Percentiles rank a stretch among this genome's conserved stretches.
phyloP scores from a whole-genome alignment of 2,888 invertebrate species.

The Eledona agricola region DNA sequence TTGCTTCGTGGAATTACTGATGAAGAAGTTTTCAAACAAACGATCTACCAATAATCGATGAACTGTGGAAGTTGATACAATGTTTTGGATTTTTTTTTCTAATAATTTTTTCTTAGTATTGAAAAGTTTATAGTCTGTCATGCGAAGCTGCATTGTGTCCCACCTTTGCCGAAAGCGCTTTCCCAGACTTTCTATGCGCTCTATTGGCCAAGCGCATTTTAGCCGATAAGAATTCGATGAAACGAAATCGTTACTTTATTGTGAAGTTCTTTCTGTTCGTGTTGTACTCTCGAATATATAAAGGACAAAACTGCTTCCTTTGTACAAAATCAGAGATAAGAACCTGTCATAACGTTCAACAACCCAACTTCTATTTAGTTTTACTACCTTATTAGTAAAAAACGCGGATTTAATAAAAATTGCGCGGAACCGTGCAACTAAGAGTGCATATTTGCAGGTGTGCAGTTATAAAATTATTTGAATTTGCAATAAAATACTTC shows the following conservation, averaged over 20 bases:
- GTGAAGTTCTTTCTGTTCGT: conserved; percentile 34
- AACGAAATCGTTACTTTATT: conserved; percentile 38
- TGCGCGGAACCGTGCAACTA: too few relatives aligned
- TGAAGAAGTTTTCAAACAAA: conserved; percentile 12
- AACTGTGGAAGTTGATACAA: conserved; percentile 24
- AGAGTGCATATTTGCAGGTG: too few relatives aligned
- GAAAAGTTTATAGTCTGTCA: conserved; percentile 29
- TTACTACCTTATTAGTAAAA: too few relatives aligned
- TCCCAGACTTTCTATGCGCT: conserved; percentile 32
- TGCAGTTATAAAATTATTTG: too few relatives aligned
- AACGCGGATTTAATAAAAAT: too few relatives aligned
- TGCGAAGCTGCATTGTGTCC: conserved; percentile 34
- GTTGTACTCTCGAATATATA: conserved; percentile 29
- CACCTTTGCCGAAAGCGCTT: conserved; percentile 33
- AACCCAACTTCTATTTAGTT: conserved; percentile 28
- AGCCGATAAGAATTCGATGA: conserved; percentile 38
- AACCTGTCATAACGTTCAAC: conserved; percentile 29
- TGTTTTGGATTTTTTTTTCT: conserved; percentile 31
- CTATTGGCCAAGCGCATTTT: conserved; percentile 37
- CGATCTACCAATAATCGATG: conserved; percentile 10
- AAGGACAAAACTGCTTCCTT: conserved; percentile 30
- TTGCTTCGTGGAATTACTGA: conserved; percentile 4
- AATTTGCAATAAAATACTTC: too few relatives aligned
- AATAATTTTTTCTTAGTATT: conserved; percentile 31
- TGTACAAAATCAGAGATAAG: conserved; percentile 31